phyloP scores from a whole-genome alignment of 2,888 invertebrate species.

The Leucophenga montana region DNA sequence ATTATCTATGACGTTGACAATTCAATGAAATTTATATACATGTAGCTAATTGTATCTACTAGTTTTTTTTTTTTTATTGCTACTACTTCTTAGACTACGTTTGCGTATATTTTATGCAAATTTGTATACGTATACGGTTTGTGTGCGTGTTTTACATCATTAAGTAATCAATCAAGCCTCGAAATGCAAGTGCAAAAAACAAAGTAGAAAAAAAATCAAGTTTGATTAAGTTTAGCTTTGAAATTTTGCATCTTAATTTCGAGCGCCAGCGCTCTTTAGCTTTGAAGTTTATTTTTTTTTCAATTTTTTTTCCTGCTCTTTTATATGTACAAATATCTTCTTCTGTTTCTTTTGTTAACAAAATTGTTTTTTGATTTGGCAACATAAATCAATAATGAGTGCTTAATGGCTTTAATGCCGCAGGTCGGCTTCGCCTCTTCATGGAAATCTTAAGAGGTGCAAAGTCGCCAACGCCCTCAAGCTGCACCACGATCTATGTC shows the following conservation, averaged over 20 bases:
- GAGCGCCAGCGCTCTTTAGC: neutral
- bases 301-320: conserved; percentile 41
- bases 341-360: conserved; percentile 39
- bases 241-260: conserved; percentile 55
- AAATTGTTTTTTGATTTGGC: conserved; percentile 46
- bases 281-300: conserved; percentile 44
- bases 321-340: conserved; percentile 44
- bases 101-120: conserved; percentile 39
- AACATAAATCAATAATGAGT: conserved; percentile 52
- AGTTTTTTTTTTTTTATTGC: neutral
- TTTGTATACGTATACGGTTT: neutral
- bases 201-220: conserved; percentile 9
- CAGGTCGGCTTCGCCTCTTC: neutral
- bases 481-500: neutral
- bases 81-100: neutral
- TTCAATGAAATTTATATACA: conserved; percentile 9
- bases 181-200: neutral
- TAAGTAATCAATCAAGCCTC: conserved; percentile 46
- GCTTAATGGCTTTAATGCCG: neutral
- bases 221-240: conserved; percentile 25
- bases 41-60: neutral
- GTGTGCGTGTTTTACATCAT: conserved; percentile 3
- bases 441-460: neutral
- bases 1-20: too few relatives aligned
- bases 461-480: conserved; percentile 33